phyloP scores from a whole-genome alignment of 2,113 vertebrate genomes.

The Monarcha castaneiventris region DNA sequence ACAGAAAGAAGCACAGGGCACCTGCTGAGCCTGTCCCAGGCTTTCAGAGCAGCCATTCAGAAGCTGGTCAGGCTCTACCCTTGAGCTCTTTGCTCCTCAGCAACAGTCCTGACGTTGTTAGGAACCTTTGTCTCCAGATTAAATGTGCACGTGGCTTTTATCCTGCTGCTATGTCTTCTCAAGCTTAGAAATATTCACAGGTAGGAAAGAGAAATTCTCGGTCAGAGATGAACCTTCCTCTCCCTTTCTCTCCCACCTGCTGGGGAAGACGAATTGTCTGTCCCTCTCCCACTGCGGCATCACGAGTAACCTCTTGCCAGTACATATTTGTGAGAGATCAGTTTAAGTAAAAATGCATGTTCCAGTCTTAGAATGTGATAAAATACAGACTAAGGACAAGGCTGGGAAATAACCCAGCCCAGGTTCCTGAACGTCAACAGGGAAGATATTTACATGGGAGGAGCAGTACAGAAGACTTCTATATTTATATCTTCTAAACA shows the following conservation, averaged over 20 bases:
- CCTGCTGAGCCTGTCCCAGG: neutral
- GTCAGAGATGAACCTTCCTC: neutral
- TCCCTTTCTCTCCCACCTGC: neutral
- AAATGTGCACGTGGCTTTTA: neutral
- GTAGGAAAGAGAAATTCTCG: neutral
- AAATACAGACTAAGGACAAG: neutral
- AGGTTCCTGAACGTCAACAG: rapidly evolving
- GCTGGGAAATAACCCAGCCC: neutral
- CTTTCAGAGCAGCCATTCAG: neutral
- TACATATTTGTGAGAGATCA: neutral
- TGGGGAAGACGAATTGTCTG: rapidly evolving
- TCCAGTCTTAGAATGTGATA: neutral
- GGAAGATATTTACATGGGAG: neutral
- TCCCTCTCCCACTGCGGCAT: neutral
- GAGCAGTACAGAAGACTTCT: neutral
- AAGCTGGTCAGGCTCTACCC: neutral
- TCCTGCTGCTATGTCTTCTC: neutral
- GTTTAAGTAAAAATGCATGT: neutral
- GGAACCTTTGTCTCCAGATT: neutral
- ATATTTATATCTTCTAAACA: neutral
- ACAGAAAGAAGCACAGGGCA: neutral
- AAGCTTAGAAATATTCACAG: neutral
- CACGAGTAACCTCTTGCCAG: neutral
- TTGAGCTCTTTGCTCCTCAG: neutral
- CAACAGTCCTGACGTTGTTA: neutral